These are phyloP conservation scores for Odocoileus hemionus DNA, from an alignment of 2,113 vertebrate genomes.

Conservation along the genomic window DNA sequence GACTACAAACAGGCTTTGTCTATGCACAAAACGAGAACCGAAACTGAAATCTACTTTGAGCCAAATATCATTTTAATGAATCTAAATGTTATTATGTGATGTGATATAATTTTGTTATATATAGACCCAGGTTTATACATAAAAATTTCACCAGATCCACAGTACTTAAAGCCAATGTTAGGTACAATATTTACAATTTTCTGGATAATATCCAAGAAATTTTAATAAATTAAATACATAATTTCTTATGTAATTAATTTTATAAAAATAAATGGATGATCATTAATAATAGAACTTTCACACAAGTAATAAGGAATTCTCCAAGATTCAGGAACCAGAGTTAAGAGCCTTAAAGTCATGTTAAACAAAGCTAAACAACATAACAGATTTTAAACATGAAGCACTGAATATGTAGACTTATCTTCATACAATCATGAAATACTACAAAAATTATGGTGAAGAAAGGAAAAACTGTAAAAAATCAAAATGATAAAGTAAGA, in stretches of 20 bases:
- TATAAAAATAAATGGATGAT: neutral
- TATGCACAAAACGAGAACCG: neutral
- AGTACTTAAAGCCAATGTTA: neutral
- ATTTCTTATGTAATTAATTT: neutral
- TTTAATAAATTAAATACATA: neutral
- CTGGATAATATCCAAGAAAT: neutral
- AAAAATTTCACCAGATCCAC: neutral
- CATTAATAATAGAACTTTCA: neutral
- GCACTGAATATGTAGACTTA: neutral
- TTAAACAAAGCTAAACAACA: slow-evolving; percentile 13
- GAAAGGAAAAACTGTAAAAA: neutral
- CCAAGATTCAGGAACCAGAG: neutral
- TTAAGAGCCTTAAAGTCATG: neutral
- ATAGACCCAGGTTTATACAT: neutral
- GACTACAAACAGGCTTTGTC: neutral
- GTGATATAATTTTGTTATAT: neutral
- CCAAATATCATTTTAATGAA: neutral
- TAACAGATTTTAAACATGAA: neutral
- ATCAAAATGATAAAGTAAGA: neutral
- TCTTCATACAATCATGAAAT: neutral
- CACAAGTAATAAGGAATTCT: neutral
- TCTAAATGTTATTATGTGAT: neutral
- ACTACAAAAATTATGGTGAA: neutral
- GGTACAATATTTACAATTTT: neutral
- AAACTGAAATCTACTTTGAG: neutral